Conservation (phyloP, 2,888 invertebrate species). For the Pristionchus fissidentatus region DNA sequence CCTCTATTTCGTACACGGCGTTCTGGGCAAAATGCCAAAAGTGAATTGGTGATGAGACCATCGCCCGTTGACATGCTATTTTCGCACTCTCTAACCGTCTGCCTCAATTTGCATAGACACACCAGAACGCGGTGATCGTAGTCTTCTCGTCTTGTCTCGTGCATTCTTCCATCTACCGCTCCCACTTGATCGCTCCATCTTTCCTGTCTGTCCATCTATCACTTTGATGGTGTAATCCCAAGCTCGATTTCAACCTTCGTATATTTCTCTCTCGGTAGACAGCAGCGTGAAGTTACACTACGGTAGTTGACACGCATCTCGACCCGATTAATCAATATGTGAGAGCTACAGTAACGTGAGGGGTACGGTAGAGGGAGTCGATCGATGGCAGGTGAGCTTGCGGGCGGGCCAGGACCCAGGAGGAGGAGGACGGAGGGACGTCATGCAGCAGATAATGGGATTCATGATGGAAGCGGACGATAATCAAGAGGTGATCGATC, state of each 20-base stretch:
- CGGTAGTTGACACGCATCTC: neutral
- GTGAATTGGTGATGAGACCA: too few species aligned
- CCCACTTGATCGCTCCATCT: too few species aligned
- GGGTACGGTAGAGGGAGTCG: too few species aligned
- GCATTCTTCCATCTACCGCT: conserved; percentile 21
- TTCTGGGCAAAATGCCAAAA: too few species aligned
- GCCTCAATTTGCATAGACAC: too few species aligned
- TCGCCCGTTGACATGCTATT: too few species aligned
- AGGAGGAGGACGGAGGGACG: neutral
- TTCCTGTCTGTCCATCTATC: neutral
- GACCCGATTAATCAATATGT: too few species aligned
- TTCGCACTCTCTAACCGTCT: too few species aligned
- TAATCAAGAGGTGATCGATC: conserved; percentile 19
- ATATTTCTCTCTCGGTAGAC: neutral
- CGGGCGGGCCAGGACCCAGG: neutral
- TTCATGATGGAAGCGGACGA: neutral
- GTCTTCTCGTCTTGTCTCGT: neutral
- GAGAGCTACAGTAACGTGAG: conserved; percentile 23
- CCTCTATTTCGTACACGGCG: too few species aligned
- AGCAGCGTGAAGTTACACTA: neutral
- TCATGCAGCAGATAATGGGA: neutral
- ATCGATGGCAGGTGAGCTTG: conserved; percentile 19
- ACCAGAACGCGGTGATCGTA: too few species aligned
- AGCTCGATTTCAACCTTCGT: neutral
- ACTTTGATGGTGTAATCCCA: neutral